A percentile compares a stretch with the other conserved stretches of the same genome.
Evolutionary conservation across 37 sponge, comb jelly and placozoan species (phyloP).

Genomic region (Lycopodina hypogea): DNA sequence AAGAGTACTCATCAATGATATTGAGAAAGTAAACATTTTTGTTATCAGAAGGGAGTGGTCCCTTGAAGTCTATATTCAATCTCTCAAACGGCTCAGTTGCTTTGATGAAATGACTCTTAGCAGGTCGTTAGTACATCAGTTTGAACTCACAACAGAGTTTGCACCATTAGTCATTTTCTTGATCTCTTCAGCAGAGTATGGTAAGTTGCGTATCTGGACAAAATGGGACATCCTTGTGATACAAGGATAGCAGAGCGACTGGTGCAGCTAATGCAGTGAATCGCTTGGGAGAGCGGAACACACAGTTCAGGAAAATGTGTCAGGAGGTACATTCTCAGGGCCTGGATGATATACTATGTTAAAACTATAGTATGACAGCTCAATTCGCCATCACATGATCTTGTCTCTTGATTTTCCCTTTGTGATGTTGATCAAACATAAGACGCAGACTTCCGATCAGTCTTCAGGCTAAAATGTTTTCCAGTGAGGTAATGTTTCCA

Average conservation of each 20-base stretch:
- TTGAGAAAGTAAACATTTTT: too few relatives aligned
- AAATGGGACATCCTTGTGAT: too few relatives aligned
- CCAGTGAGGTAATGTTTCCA: slow-evolving; percentile 14
- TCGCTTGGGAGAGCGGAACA: slow-evolving; percentile 14
- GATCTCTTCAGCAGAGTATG: slow-evolving; percentile 2
- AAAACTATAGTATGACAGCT: slow-evolving; percentile 10
- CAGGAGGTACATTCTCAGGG: slow-evolving; percentile 12
- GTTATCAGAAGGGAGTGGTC: too few relatives aligned
- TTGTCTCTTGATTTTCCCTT: too few relatives aligned
- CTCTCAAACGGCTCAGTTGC: neutral
- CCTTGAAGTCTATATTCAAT: too few relatives aligned
- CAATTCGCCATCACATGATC: slow-evolving; percentile 14
- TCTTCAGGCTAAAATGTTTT: neutral
- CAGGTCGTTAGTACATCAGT: neutral
- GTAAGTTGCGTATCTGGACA: slow-evolving; percentile 1
- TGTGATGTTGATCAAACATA: slow-evolving; percentile 14
- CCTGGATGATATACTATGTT: slow-evolving; percentile 17
- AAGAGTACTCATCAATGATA: neutral
- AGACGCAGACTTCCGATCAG: too few relatives aligned
- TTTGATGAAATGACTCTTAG: neutral
- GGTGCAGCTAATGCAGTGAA: slow-evolving; percentile 3
- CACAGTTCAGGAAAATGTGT: slow-evolving; percentile 5
- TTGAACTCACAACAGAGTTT: too few relatives aligned
- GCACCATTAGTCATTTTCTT: neutral
- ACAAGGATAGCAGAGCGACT: slow-evolving; percentile 12